A percentile compares a stretch with the other conserved stretches of the same genome.
Conservation (phyloP, 2,888 invertebrate genomes). For the Monoplex corrugatus region DNA sequence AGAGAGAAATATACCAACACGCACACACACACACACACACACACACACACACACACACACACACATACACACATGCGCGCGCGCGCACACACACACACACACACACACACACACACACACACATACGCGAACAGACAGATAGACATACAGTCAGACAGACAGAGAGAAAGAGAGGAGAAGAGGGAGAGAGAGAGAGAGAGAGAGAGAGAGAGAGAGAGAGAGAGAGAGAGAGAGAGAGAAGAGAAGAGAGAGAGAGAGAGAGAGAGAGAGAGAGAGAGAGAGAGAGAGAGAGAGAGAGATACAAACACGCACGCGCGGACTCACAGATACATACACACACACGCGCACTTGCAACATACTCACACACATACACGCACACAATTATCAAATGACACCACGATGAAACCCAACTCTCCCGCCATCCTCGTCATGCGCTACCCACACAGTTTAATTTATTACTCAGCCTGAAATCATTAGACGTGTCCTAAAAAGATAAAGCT, state of each 20-base stretch:
- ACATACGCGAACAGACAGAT: not conserved
- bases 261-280: not conserved
- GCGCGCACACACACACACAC: constrained; percentile 26
- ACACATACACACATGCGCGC: not conserved
- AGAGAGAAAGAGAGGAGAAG: not conserved
- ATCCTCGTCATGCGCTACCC: too few species aligned
- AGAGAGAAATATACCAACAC: not conserved
- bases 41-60: not conserved
- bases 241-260: too few species aligned
- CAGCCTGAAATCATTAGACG: too few species aligned
- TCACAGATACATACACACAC: not conserved
- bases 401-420: too few species aligned
- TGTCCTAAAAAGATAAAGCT: too few species aligned
- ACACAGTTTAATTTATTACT: too few species aligned
- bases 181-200: too few species aligned
- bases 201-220: too few species aligned
- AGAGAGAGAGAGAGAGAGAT: not conserved
- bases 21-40: not conserved
- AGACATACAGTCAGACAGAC: not conserved
- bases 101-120: constrained; percentile 28
- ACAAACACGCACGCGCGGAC: not conserved
- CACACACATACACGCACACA: too few species aligned
- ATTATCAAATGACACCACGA: too few species aligned
- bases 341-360: not conserved
- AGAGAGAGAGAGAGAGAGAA: too few species aligned